Evolutionary conservation across 1,140 invertebrate species (phyloP).

Genomic region (Drosophila pseudoananassae): DNA sequence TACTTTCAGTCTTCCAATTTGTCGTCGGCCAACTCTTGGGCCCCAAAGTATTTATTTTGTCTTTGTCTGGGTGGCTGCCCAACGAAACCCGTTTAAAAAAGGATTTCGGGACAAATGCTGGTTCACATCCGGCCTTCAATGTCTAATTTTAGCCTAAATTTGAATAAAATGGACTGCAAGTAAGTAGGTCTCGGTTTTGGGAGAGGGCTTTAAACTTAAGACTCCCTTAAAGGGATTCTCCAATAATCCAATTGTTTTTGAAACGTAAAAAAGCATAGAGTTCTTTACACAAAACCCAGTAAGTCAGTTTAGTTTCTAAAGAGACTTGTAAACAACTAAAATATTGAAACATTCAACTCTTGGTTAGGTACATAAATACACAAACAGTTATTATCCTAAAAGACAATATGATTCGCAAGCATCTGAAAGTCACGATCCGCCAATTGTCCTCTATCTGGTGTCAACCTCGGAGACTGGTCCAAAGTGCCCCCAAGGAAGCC

Average conservation of each 20-base stretch:
- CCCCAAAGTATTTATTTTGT: constrained; percentile 33
- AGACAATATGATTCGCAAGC: constrained; percentile 2
- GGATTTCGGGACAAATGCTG: constrained; percentile 31
- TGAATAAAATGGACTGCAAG: constrained; percentile 26
- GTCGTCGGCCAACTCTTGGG: constrained; percentile 28
- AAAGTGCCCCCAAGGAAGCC: not conserved
- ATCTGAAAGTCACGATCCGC: not conserved
- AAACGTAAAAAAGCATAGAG: not conserved
- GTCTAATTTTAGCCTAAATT: constrained; percentile 38
- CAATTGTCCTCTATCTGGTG: not conserved
- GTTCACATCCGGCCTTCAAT: constrained; percentile 17
- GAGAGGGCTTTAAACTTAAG: not conserved
- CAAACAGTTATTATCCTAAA: not conserved
- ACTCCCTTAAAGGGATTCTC: not conserved
- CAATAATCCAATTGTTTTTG: not conserved
- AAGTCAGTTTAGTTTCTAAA: not conserved
- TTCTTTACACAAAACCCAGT: not conserved
- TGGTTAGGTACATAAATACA: too few relatives aligned
- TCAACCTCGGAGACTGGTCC: not conserved
- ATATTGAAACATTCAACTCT: not conserved
- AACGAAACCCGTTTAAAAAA: constrained; percentile 38
- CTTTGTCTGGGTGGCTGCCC: not conserved
- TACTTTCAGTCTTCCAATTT: constrained; percentile 48
- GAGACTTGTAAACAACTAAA: not conserved
- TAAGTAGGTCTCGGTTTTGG: not conserved